Conservation (phyloP, 2,797 vertebrate species). For the Vespertilio murinus region DNA sequence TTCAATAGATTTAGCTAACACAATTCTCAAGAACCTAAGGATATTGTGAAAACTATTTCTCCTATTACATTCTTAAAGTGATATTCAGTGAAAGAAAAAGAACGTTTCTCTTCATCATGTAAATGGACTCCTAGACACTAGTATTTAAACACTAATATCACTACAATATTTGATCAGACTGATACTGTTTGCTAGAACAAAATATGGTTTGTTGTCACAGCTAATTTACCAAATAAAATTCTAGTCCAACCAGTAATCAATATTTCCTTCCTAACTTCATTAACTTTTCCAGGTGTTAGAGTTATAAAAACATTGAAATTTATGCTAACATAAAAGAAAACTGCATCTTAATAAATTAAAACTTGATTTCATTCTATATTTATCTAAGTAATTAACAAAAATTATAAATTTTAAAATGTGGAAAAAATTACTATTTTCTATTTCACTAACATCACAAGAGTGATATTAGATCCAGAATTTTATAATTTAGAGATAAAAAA, state of each 20-base stretch:
- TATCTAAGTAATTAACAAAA: neutral
- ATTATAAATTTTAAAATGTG: neutral
- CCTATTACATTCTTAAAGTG: neutral
- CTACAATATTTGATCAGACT: neutral
- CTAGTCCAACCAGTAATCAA: neutral
- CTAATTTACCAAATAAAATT: neutral
- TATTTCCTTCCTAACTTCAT: neutral
- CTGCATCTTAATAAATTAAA: neutral
- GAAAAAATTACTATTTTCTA: neutral
- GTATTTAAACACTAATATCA: neutral
- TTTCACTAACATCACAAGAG: neutral
- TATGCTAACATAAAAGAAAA: neutral
- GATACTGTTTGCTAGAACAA: neutral
- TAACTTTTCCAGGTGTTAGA: neutral
- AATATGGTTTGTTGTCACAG: neutral
- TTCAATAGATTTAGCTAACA: neutral
- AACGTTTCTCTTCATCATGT: neutral
- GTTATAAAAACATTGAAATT: neutral
- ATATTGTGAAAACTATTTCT: neutral
- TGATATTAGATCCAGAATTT: neutral
- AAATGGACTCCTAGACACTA: neutral
- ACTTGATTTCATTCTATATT: neutral
- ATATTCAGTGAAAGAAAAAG: conserved; percentile 43
- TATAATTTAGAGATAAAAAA: neutral
- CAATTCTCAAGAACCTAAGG: neutral